Percentiles rank a stretch among this genome's conserved stretches.
These are phyloP conservation scores for Iselma pallidipennis DNA, from an alignment of 2,888 invertebrate species.

Conservation along the genomic window DNA sequence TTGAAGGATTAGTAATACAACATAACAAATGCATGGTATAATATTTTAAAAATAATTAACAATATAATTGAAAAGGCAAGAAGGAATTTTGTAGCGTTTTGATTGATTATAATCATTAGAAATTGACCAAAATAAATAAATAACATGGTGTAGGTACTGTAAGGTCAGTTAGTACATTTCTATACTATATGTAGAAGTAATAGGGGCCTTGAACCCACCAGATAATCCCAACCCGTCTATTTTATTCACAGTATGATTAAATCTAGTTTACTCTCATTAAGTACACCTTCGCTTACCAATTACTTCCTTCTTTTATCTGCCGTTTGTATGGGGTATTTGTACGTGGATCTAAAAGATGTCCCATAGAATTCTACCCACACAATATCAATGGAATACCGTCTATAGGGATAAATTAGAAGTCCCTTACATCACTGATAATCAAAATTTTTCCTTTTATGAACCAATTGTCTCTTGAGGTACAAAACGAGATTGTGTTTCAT, in stretches of 20 bases:
- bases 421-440: no score
- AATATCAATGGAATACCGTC: background rate
- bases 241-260: conserved; percentile 16
- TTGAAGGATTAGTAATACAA: background rate
- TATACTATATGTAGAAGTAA: background rate
- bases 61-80: background rate
- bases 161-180: background rate
- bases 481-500: no score
- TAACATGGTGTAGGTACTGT: background rate
- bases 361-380: background rate
- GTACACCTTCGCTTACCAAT: conserved; percentile 6
- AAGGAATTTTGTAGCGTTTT: background rate
- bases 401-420: no score
- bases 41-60: background rate
- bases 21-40: background rate
- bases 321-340: background rate
- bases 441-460: no score
- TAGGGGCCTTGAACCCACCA: conserved; percentile 16
- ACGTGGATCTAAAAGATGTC: background rate
- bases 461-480: no score
- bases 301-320: conserved; percentile 1
- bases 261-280: conserved; percentile 18
- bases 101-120: background rate
- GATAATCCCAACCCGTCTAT: conserved; percentile 11
- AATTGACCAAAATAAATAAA: background rate